Conservation (phyloP, 92 coral and sea anemone genomes). For the Epizoanthus stellaris region DNA sequence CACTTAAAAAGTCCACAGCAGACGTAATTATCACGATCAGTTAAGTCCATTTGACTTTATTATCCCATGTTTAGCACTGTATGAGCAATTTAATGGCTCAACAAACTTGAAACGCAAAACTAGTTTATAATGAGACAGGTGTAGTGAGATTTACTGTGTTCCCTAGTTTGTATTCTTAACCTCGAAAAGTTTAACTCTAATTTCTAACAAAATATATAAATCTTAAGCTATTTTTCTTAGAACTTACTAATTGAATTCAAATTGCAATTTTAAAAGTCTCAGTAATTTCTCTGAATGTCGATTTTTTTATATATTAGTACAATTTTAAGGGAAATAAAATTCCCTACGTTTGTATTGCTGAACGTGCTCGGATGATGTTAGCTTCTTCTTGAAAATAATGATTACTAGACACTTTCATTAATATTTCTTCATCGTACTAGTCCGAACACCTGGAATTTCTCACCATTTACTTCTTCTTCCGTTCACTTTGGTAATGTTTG, state of each 20-base stretch:
- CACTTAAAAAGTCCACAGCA: slow-evolving; percentile 3
- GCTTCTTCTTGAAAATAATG: too few species aligned
- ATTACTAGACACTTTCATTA: too few species aligned
- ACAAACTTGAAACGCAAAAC: not conserved
- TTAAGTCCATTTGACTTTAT: slow-evolving; percentile 15
- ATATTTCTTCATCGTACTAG: too few species aligned
- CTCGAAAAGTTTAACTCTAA: not conserved
- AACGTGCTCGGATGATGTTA: too few species aligned
- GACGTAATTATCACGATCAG: slow-evolving; percentile 1
- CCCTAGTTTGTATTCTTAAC: not conserved
- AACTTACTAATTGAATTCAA: too few species aligned
- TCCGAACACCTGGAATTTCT: too few species aligned
- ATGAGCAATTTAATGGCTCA: not conserved
- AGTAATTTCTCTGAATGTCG: not conserved
- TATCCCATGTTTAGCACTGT: not conserved
- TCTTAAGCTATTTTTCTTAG: not conserved
- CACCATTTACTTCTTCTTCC: too few species aligned
- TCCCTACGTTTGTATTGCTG: too few species aligned
- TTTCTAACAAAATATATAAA: not conserved
- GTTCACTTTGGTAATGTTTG: too few species aligned
- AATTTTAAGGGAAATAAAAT: too few species aligned
- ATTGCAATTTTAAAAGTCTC: too few species aligned
- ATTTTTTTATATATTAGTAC: not conserved
- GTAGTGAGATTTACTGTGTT: not conserved
- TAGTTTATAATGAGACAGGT: not conserved